Evolutionary conservation across 2,113 vertebrate genomes (phyloP).

Genomic region (Albula glossodonta): DNA sequence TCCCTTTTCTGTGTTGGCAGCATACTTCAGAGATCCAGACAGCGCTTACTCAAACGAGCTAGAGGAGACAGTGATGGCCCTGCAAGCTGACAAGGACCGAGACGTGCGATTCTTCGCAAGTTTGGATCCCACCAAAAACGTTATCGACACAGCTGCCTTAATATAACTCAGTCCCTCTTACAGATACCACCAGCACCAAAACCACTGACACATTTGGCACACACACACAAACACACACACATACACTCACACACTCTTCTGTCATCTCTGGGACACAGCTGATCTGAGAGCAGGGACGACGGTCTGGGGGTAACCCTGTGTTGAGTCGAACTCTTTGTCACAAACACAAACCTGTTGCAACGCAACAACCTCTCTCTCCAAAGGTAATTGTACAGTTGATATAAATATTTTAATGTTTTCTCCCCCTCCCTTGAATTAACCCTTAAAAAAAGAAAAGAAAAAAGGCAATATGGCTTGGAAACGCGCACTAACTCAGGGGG

Average conservation of each 20-base stretch:
- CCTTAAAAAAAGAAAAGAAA: constrained; percentile 40
- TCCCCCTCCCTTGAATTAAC: constrained; percentile 40
- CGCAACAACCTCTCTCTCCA: constrained; percentile 54
- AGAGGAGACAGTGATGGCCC: constrained; percentile 78
- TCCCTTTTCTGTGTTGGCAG: constrained; percentile 50
- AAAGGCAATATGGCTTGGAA: constrained; percentile 46
- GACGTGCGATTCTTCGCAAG: constrained; percentile 87
- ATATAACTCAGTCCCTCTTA: constrained; percentile 53
- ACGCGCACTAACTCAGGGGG: constrained; percentile 72
- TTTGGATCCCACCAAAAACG: constrained; percentile 70
- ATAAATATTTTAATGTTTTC: constrained; percentile 42
- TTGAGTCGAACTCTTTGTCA: background rate
- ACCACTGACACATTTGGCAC: constrained; percentile 41
- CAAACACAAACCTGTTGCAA: constrained; percentile 46
- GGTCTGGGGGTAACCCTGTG: background rate
- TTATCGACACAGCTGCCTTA: constrained; percentile 62
- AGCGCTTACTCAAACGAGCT: constrained; percentile 83
- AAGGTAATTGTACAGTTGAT: constrained; percentile 64
- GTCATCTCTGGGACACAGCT: background rate
- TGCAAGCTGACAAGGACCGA: constrained; percentile 84
- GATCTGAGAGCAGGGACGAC: background rate
- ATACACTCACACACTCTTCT: constrained; percentile 10
- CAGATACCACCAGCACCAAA: constrained; percentile 63
- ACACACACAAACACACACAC: constrained; percentile 34
- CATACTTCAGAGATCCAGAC: constrained; percentile 83